phyloP scores from a whole-genome alignment of 1,140 invertebrate species.

The Drosophila mojavensis region DNA sequence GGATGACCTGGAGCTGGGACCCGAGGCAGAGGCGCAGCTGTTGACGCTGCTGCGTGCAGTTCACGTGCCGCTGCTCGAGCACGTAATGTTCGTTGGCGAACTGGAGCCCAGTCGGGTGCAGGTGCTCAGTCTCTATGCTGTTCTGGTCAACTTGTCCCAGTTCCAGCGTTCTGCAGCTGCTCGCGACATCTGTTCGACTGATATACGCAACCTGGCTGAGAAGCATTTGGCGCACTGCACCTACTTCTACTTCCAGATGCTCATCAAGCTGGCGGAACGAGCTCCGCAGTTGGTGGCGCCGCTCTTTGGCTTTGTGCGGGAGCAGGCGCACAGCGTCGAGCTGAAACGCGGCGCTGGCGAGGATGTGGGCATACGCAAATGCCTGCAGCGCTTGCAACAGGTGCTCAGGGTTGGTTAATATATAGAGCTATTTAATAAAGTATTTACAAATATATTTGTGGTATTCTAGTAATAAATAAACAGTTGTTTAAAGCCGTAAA shows the following conservation, averaged over 20 bases:
- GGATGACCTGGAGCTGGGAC: neutral
- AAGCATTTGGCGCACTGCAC: constrained; percentile 81
- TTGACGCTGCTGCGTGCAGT: constrained; percentile 57
- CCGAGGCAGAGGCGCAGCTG: constrained; percentile 36
- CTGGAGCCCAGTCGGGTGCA: constrained; percentile 67
- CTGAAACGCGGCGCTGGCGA: constrained; percentile 78
- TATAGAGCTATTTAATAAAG: neutral
- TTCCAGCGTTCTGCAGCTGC: constrained; percentile 38
- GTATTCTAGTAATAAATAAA: no score
- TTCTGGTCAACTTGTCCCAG: constrained; percentile 26
- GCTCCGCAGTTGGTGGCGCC: constrained; percentile 41
- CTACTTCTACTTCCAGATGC: constrained; percentile 78
- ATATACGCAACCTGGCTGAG: constrained; percentile 64
- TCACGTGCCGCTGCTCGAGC: constrained; percentile 65
- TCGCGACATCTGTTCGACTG: constrained; percentile 32
- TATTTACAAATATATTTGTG: neutral
- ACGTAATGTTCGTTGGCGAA: constrained; percentile 81
- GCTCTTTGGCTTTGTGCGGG: constrained; percentile 49
- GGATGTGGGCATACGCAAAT: constrained; percentile 78
- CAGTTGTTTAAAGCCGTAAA: no score
- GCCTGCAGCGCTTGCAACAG: constrained; percentile 60
- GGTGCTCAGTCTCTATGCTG: constrained; percentile 59
- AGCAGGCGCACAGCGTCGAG: constrained; percentile 68
- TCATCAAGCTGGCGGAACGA: constrained; percentile 69
- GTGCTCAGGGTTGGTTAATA: constrained; percentile 15